These are phyloP conservation scores for Plebejus argus DNA, from an alignment of 2,888 invertebrate genomes.

Conservation along the genomic window DNA sequence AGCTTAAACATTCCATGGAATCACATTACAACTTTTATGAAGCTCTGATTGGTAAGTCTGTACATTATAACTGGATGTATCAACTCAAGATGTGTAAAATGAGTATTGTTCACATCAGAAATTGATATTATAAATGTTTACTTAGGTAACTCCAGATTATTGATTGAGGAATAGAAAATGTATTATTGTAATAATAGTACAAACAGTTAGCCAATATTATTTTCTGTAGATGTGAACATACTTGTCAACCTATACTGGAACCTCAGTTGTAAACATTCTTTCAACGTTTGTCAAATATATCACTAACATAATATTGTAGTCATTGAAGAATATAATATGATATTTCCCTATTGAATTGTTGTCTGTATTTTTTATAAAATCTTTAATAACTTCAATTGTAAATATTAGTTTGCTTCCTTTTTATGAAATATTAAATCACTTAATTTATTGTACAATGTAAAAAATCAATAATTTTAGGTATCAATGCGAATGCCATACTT, in stretches of 20 bases:
- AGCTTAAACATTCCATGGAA: conserved; percentile 78
- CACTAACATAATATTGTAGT: conserved; percentile 35
- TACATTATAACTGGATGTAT: conserved; percentile 44
- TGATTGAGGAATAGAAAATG: background rate
- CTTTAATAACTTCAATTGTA: conserved; percentile 57
- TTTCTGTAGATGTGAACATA: conserved; percentile 5
- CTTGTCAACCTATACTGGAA: background rate
- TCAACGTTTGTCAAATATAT: background rate
- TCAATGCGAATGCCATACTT: conserved; percentile 62
- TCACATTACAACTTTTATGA: conserved; percentile 62
- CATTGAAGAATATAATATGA: conserved; percentile 34
- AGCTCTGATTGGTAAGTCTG: conserved; percentile 64
- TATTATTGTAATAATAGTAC: background rate
- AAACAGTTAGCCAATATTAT: background rate
- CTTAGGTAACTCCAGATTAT: background rate
- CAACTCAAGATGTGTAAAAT: conserved; percentile 13
- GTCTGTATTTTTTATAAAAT: conserved; percentile 45
- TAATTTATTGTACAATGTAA: conserved; percentile 70
- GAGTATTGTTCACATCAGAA: conserved; percentile 18
- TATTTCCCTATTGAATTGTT: conserved; percentile 38
- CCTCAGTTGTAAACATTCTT: conserved; percentile 14
- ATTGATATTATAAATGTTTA: conserved; percentile 15
- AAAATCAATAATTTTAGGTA: conserved; percentile 64
- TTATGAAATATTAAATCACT: conserved; percentile 47
- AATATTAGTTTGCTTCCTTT: conserved; percentile 74